Conservation (phyloP, 2,888 invertebrate species). For the Nemotelus pantherinus region DNA sequence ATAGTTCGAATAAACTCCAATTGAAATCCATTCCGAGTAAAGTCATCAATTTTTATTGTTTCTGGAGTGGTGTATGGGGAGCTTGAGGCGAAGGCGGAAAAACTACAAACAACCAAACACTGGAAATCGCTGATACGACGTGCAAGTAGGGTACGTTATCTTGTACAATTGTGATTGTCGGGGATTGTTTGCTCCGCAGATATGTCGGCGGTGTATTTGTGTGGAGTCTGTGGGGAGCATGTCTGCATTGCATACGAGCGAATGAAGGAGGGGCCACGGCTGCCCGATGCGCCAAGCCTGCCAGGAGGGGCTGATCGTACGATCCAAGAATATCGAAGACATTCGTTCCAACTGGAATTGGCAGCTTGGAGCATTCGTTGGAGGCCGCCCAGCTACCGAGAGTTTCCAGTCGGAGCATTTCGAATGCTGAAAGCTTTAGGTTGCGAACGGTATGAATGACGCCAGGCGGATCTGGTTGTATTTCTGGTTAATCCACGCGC, state of each 20-base stretch:
- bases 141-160: conserved; percentile 21
- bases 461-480: too few species aligned
- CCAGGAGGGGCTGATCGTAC: neutral
- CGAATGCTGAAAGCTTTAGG: conserved; percentile 7
- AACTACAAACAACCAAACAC: conserved; percentile 24
- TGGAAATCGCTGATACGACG: conserved; percentile 16
- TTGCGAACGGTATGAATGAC: neutral
- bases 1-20: conserved; percentile 30
- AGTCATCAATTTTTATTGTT: conserved; percentile 24
- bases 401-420: conserved; percentile 6
- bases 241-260: conserved; percentile 8
- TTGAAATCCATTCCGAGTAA: conserved; percentile 30
- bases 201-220: conserved; percentile 1
- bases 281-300: neutral
- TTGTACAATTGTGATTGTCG: conserved; percentile 14
- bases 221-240: conserved; percentile 30
- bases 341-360: conserved; percentile 23
- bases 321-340: neutral
- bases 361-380: conserved; percentile 34
- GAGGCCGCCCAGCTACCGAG: conserved; percentile 14
- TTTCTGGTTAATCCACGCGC: too few species aligned
- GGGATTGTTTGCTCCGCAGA: conserved; percentile 26
- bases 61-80: too few species aligned
- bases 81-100: neutral
- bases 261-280: conserved; percentile 28